Evolutionary conservation across 2,888 invertebrate genomes (phyloP), one percentile per base, ranked within the genome.

Genomic region (Hirtodrosophila histrioides): DNA sequence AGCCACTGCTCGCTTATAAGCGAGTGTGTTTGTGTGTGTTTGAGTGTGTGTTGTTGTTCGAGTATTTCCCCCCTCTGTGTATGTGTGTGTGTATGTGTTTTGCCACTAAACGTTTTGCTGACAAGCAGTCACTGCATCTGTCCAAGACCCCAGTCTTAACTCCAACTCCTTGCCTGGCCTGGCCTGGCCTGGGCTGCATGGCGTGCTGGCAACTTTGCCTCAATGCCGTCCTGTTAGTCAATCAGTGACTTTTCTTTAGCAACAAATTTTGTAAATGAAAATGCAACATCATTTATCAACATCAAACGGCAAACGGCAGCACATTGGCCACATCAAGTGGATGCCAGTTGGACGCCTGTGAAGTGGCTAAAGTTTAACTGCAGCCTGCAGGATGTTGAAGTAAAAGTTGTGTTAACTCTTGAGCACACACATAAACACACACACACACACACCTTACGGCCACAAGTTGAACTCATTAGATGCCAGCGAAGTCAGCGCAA

Each of bases 281-380:
- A 86, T 85, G 87, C 87, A 82, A 78, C 86, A 85, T 85, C 84
- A 85, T 86, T 85, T 85, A 85, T 85, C 84, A 85, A 78, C 79
- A 86, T 84, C 85, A 86, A 79, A 68, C 40, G 53, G 61, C 73
- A 70, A 78, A 73, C 73, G 64, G 82, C 80, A 84, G 85, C 85
- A 78, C 70, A 81, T 78, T 76, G 85, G 74, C 71, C 63, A 44
- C 79, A 71, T 74, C 74, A 67, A 71, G 64, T 76, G 70, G 76
- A 58, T 75, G 78, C 76, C 70, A 73, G 55, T 39, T 7, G 37
- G 53, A 53, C 56, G 45, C 53, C 54, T 57, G 58, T 65, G 64
- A 62, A 76, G 83, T 73, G 63, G 64, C 69, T n/a, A 44, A 68
- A 64, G 50, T 69, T 63, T 36, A 68, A 39, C 58, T 48, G 58